Evolutionary conservation across 1,140 invertebrate genomes (phyloP).

Genomic region (Bombus waltoni): DNA sequence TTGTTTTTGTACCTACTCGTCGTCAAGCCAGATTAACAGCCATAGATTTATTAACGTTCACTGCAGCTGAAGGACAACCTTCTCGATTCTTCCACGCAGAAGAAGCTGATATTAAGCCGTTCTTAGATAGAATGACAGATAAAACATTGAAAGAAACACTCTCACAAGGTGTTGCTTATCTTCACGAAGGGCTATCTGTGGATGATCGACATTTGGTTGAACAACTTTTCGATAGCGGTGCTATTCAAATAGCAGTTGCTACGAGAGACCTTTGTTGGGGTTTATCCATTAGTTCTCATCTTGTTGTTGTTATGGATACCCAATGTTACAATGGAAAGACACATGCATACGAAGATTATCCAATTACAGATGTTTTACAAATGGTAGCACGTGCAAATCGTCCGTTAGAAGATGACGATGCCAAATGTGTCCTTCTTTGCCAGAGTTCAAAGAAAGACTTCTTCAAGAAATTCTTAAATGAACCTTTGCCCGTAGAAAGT

Average conservation of each 20-base stretch:
- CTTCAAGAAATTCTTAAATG: constrained; percentile 99
- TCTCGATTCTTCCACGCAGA: constrained; percentile 94
- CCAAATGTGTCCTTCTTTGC: constrained; percentile 98
- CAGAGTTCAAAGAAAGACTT: constrained; percentile 99
- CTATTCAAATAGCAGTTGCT: constrained; percentile 96
- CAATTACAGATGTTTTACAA: constrained; percentile 98
- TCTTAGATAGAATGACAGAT: constrained; percentile 93
- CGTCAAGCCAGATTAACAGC: constrained; percentile 97
- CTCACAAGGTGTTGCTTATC: constrained; percentile 96
- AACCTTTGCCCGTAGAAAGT: constrained; percentile 98
- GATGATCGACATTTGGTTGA: constrained; percentile 95
- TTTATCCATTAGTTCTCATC: constrained; percentile 93
- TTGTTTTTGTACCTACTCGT: constrained; percentile 98
- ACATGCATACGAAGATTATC: constrained; percentile 98
- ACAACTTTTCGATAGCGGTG: constrained; percentile 95
- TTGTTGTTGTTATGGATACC: constrained; percentile 99
- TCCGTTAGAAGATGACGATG: constrained; percentile 95
- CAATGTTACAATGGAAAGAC: constrained; percentile 98
- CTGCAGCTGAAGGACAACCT: constrained; percentile 93
- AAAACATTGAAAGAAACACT: constrained; percentile 94
- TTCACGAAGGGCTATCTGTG: constrained; percentile 95
- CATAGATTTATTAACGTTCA: constrained; percentile 96
- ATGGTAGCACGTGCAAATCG: constrained; percentile 97
- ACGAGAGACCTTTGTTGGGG: constrained; percentile 96
- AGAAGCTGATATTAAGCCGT: constrained; percentile 93